Conservation (phyloP, 2,113 vertebrate genomes). For the Neomonachus schauinslandi region DNA sequence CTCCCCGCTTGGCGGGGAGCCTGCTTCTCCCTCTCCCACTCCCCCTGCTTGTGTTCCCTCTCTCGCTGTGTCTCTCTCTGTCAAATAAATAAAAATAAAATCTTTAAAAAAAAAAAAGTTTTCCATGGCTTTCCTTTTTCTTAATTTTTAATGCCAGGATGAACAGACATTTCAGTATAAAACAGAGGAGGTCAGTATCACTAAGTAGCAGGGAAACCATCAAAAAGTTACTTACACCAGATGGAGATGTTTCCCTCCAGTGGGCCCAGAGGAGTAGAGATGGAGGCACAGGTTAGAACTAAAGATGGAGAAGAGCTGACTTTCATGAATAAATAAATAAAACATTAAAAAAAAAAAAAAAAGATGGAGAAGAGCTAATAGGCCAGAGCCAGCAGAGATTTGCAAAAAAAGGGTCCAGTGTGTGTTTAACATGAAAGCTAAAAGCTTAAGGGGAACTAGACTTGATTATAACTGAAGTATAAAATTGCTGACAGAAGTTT, state of each 20-base stretch:
- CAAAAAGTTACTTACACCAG: neutral
- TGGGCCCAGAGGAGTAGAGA: neutral
- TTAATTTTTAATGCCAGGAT: neutral
- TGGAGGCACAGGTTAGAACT: neutral
- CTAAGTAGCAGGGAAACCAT: neutral
- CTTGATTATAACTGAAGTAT: neutral
- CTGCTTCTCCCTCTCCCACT: too few species aligned
- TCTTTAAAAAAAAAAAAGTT: too few species aligned
- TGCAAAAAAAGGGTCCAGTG: neutral
- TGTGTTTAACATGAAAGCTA: neutral
- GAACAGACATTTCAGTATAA: neutral
- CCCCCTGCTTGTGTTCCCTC: too few species aligned
- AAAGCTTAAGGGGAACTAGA: neutral
- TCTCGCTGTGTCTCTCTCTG: too few species aligned
- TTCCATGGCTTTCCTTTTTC: neutral
- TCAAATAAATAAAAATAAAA: too few species aligned
- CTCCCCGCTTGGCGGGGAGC: too few species aligned
- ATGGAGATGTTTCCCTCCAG: neutral
- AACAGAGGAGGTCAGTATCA: neutral
- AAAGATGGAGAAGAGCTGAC: neutral
- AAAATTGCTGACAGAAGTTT: conserved; percentile 9
- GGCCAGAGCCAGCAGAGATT: neutral
- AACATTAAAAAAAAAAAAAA: too few species aligned
- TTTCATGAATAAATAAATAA: too few species aligned
- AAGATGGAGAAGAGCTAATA: neutral